Evolutionary conservation across 2,113 vertebrate genomes (phyloP).

Genomic region (Pelvicachromis taeniatus): DNA sequence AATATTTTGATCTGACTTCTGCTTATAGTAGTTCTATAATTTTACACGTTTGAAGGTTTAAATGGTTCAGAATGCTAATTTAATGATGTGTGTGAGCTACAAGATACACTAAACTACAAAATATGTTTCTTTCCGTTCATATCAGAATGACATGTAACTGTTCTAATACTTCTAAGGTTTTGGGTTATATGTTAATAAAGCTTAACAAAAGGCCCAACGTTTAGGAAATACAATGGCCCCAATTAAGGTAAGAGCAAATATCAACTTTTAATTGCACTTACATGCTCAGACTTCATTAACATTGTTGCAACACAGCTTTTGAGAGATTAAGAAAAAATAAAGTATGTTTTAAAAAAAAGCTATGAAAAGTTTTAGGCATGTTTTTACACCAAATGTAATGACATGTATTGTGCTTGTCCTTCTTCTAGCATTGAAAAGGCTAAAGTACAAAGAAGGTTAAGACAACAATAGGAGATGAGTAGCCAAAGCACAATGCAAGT

Average conservation of each 20-base stretch:
- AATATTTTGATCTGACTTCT: neutral
- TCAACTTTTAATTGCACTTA: neutral
- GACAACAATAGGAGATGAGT: constrained; percentile 38
- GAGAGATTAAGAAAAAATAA: neutral
- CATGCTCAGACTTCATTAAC: neutral
- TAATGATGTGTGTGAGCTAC: neutral
- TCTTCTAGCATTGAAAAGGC: neutral
- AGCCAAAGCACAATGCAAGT: constrained; percentile 42
- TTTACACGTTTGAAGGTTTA: neutral
- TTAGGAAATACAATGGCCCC: rapidly evolving
- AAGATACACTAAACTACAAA: neutral
- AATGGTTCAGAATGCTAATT: neutral
- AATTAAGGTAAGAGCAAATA: neutral
- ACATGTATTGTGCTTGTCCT: constrained; percentile 10
- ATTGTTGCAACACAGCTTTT: neutral
- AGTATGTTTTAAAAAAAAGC: neutral
- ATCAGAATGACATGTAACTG: no score
- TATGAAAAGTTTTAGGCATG: neutral
- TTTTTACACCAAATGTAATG: neutral
- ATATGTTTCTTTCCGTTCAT: no score
- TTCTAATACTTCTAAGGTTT: neutral
- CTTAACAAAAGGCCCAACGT: neutral
- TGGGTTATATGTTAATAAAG: neutral
- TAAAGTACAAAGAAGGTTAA: constrained; percentile 12
- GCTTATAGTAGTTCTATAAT: neutral